Evolutionary conservation across 2,113 vertebrate genomes (phyloP).

Genomic region (Pelusios castaneus): DNA sequence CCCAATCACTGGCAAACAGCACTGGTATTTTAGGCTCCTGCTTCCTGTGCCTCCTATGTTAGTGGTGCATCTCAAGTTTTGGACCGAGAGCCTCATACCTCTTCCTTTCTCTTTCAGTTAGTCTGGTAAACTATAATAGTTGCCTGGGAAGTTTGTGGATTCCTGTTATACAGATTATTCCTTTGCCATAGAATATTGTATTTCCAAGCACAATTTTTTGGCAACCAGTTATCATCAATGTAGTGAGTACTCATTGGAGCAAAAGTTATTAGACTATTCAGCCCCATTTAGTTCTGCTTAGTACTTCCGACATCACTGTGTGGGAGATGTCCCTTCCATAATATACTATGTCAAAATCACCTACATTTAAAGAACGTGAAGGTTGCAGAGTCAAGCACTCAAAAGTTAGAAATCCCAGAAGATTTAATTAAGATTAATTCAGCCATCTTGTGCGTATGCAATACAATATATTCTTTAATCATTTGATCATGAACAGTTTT

Average conservation of each 20-base stretch:
- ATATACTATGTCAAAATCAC: not conserved
- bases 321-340: not conserved
- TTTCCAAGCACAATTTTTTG: constrained; percentile 28
- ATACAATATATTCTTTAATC: not conserved
- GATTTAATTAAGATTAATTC: not conserved
- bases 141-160: not conserved
- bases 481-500: not conserved
- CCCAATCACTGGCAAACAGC: not conserved
- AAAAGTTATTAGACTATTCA: constrained; percentile 6
- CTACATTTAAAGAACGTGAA: not conserved
- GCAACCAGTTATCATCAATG: accelerated
- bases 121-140: not conserved
- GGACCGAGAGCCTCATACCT: not conserved
- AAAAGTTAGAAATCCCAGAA: not conserved
- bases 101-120: not conserved
- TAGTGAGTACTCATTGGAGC: not conserved
- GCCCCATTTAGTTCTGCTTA: not conserved
- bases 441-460: not conserved
- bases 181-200: not conserved
- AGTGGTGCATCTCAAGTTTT: not conserved
- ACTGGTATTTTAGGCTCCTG: not conserved
- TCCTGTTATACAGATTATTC: not conserved
- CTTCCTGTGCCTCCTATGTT: not conserved
- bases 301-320: constrained; percentile 9
- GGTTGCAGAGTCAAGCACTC: not conserved